Evolutionary conservation across 2,888 invertebrate species (phyloP).

Genomic region (Sphaeridia pumilis): DNA sequence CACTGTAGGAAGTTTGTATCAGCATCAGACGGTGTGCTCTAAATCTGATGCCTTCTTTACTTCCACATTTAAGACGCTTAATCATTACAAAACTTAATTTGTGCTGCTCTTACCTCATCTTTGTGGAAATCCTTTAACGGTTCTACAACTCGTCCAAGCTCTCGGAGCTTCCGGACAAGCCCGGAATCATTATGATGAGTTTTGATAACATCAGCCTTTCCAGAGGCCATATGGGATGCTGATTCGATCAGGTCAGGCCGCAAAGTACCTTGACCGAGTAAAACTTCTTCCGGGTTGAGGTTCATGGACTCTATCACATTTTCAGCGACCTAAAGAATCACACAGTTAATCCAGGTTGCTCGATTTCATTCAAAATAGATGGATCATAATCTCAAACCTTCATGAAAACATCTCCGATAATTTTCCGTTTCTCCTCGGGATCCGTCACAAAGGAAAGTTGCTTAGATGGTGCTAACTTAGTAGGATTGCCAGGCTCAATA

Average conservation of each 20-base stretch:
- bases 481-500: slow-evolving; percentile 43
- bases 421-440: slow-evolving; percentile 96
- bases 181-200: slow-evolving; percentile 99
- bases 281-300: slow-evolving; percentile 81
- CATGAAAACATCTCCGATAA: slow-evolving; percentile 98
- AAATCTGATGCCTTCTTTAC: slow-evolving; percentile 26
- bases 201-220: slow-evolving; percentile 90
- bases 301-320: slow-evolving; percentile 78
- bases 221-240: slow-evolving; percentile 65
- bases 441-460: slow-evolving; percentile 70
- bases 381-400: slow-evolving; percentile 44
- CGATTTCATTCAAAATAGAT: too few relatives aligned
- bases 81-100: too few relatives aligned
- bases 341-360: too few relatives aligned
- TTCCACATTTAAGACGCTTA: too few relatives aligned
- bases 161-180: slow-evolving; percentile 64
- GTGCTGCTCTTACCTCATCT: slow-evolving; percentile 70
- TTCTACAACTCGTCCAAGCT: slow-evolving; percentile 78
- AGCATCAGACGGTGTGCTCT: slow-evolving; percentile 19
- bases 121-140: slow-evolving; percentile 99
- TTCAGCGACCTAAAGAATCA: slow-evolving; percentile 77
- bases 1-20: slow-evolving; percentile 32
- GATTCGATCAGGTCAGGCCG: slow-evolving; percentile 98
- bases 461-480: slow-evolving; percentile 57
- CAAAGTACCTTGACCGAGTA: slow-evolving; percentile 88